Evolutionary conservation across 2,797 vertebrate species (phyloP), one percentile per base, ranked within the genome.

Genomic region (Tokudaia muenninki): DNA sequence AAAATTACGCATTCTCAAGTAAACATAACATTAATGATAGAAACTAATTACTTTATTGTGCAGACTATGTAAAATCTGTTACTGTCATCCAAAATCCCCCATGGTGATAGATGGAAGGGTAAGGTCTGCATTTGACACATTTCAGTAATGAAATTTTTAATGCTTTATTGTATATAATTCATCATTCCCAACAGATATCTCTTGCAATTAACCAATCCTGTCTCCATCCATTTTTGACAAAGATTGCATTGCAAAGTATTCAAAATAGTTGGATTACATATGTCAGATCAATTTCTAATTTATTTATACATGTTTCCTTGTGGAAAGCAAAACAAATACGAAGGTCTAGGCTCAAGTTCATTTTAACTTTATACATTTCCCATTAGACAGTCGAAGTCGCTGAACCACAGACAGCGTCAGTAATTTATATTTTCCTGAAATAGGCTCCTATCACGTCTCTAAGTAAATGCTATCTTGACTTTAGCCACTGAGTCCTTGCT

Each of bases 111-210:
- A 22, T 8, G 0, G 82, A 91, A 9, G 50, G 34, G 72, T 72
- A 34, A 75, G 57, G 89, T 92, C 63, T 26, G 88, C 83, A 75
- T 70, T 93, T 96, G 92, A 12, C 91, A 83, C 59, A 0, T 86
- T 96, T 87, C 86, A 88, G 1, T 5, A 13, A 47, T 47, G 31
- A 29, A 5, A 44, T 97, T 90, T 82, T 81, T 88, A 44, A 97
- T 84, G 31, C 31, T 95, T 97, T 96, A 94, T 84, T 95, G 84
- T 97, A 57, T 95, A 50, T 87, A 78, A 92, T n/a, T 97, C 65
- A 74, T 67, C 65, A 92, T 86, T 96, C 63, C 91, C 94, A 96
- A 75, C 50, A 81, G 19, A 81, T 16, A 41, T 82, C 96, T 96
- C 92, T 84, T 79, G 6, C 90, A 17, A 0, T 13, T 93, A 94